Base-by-base conservation (phyloP, 92 coral and sea anemone genomes). In the Palythoa caribaeorum region DNA sequence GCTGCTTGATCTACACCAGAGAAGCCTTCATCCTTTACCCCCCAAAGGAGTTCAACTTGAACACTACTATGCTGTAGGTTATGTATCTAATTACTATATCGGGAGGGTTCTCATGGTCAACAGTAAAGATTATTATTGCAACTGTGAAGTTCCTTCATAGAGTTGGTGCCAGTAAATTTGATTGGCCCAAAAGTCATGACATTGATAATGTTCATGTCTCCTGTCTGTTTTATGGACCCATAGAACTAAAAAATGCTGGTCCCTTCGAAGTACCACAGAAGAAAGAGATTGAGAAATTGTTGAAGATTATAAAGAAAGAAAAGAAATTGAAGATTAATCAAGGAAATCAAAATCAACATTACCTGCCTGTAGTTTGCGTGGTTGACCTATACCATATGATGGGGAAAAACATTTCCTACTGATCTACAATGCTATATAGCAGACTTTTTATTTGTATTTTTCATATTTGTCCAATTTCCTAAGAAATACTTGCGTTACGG, bases 41-140 rank as follows among this genome's bases (percentile, higher is more conserved):
- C 88, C 88, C 75, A 13, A 19, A 12, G 80, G 71, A 36, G 37
- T 86, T 3, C 15, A 13, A 21, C 21, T 77, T 2, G 88, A 90
- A 76, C 19, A 88, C 83, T 89, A 91, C 53, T 91, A 91, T 84
- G 94, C 94, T 1, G 92, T 83, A 16, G 89, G 89, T 13, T 92
- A 87, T 47, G 76, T 48, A 35, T 39, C 38, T 44, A 92, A 86
- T n/a, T 89, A 85, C 63, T 90, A 92, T 75, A 87, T 90, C 15
- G 93, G 91, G 69, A 76, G 91, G 72, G 94, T 87, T 38, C 88
- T 91, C 71, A 62, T 59, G 66, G 66, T 59, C 66, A 59, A 59
- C 66, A 59, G 48, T 39, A 47, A 69, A 50, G 54, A 48, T n/a
- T n/a, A n/a, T n/a, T 21, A 83, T 69, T 28, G 80, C 51, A 14